Conservation (phyloP, 2,888 invertebrate genomes). For the Sussaba pulchella region DNA sequence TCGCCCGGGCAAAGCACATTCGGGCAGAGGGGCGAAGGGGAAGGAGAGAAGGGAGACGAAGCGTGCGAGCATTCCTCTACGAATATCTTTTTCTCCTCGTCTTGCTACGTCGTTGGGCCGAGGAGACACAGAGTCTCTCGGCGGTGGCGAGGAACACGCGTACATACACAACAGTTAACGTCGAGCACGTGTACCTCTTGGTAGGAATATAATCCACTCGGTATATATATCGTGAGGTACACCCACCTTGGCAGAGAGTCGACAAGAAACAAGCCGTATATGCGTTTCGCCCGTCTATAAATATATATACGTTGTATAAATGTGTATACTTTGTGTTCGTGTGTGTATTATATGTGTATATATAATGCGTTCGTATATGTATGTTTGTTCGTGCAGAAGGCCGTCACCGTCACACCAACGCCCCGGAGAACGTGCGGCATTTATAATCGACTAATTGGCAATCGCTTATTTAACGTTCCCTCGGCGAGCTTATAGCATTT, state of each 20-base stretch:
- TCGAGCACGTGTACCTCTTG: constrained; percentile 59
- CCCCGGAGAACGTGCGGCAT: constrained; percentile 61
- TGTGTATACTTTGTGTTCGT: too few relatives aligned
- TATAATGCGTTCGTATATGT: neutral
- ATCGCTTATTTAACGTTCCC: constrained; percentile 68
- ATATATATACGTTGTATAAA: too few relatives aligned
- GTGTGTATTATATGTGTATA: constrained; percentile 20
- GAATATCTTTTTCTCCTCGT: constrained; percentile 46
- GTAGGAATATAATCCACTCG: constrained; percentile 22
- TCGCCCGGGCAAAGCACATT: constrained; percentile 53
- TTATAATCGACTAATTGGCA: constrained; percentile 72
- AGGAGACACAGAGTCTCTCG: constrained; percentile 42
- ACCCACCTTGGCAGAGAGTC: constrained; percentile 47
- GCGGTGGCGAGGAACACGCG: constrained; percentile 59
- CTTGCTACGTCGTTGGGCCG: neutral
- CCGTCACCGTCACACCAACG: constrained; percentile 64
- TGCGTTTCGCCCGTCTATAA: too few relatives aligned
- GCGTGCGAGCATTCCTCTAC: constrained; percentile 49
- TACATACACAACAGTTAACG: constrained; percentile 53
- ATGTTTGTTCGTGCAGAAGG: constrained; percentile 22
- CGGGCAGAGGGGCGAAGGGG: neutral
- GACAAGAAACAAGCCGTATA: constrained; percentile 34
- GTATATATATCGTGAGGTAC: constrained; percentile 25
- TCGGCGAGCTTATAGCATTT: constrained; percentile 59
- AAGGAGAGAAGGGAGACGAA: neutral